Base-by-base conservation (phyloP, 2,888 invertebrate genomes). In the Aromia moschata region DNA sequence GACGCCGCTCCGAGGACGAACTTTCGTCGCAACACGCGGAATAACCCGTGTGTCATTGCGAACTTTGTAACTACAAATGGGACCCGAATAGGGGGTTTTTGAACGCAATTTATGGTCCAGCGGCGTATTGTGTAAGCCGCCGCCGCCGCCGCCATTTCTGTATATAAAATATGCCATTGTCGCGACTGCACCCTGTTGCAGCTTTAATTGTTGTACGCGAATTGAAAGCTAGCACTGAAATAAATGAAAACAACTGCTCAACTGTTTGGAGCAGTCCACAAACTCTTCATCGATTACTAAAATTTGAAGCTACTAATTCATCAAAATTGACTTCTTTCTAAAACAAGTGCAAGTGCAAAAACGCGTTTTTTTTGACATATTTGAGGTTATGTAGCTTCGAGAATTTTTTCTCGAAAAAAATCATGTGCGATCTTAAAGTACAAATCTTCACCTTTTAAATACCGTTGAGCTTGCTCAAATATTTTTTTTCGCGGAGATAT, bases 51-150 rank as follows among this genome's bases (percentile, higher is more conserved):
- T 40, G 56, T 60, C 60, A 46, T 60, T 60, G 56, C 56, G 60
- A 67, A 67, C 64, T 67, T 61, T 60, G 64, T 58, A 67, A 67
- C 62, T 67, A 60, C 64, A 64, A 64, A 64, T 62, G 62, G 61
- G 58, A 46, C 56, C 44, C 47, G 45, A 46, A 46, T 46, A 40
- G 45, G 57, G 20, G 38, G 49, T 37, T 49, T 49, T 49, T 49
- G 33, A 57, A 45, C 47, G 52, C 46, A 47, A 60, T 60, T 60
- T 60, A 60, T 53, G 56, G 20, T 18, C 10, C 17, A 16, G 38
- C 38, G 49, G 38, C 14, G 20, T 12, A 14, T 33, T 36, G 11
- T 36, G 17, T 12, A 18, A 17, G 10, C 47, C 17, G 16, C 16
- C 18, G 12, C 16, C 17, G 17, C 11, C 7, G 46, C 2, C n/a